Conservation (phyloP, 2,888 invertebrate species). For the Tipula helvola region DNA sequence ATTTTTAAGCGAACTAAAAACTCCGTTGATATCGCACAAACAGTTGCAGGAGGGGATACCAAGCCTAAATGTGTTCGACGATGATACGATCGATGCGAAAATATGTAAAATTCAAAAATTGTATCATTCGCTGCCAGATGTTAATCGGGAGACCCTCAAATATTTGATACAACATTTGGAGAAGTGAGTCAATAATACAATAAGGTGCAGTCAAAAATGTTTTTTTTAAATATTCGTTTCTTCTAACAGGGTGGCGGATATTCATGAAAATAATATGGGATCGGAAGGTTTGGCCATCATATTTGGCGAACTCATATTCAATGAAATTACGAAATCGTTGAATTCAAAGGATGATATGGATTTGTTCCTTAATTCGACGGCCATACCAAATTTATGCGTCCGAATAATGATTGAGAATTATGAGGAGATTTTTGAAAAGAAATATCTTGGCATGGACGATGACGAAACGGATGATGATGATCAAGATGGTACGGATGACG, state of each 20-base stretch:
- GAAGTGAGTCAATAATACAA: not conserved
- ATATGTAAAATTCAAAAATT: constrained; percentile 4
- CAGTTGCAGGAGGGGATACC: not conserved
- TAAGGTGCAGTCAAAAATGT: not conserved
- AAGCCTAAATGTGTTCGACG: not conserved
- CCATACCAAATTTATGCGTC: not conserved
- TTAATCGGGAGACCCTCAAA: not conserved
- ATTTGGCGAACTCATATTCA: not conserved
- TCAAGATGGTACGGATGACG: not conserved
- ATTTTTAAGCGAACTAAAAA: constrained; percentile 9
- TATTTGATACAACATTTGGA: constrained; percentile 6
- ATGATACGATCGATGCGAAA: not conserved
- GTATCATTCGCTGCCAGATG: not conserved
- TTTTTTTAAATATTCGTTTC: not conserved
- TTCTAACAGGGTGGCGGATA: not conserved
- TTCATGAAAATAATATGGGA: not conserved
- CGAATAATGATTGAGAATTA: constrained; percentile 4
- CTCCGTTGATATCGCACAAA: not conserved
- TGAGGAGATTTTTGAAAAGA: not conserved
- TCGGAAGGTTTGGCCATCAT: not conserved
- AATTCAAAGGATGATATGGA: not conserved
- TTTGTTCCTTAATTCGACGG: not conserved
- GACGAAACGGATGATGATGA: not conserved
- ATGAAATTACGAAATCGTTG: not conserved
- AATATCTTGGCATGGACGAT: not conserved